Evolutionary conservation across 2,113 vertebrate genomes (phyloP).

Genomic region (Ophthalmolycus amberensis): DNA sequence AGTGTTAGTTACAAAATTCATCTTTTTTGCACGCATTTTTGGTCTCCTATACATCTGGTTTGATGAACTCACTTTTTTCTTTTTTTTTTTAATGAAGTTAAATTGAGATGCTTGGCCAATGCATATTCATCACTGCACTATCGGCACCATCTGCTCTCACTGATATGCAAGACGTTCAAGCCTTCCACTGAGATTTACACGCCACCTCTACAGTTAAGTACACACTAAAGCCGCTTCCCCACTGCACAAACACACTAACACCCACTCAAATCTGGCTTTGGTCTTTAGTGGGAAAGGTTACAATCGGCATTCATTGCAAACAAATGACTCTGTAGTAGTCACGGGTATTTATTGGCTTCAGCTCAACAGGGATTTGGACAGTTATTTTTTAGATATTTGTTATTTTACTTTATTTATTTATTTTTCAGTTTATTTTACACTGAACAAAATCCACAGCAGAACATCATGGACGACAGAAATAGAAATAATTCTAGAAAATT

Average conservation of each 20-base stretch:
- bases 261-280: background rate
- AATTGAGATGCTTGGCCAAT: slow-evolving; percentile 26
- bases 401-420: background rate
- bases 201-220: slow-evolving; percentile 11
- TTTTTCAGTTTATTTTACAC: background rate
- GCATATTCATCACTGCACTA: slow-evolving; percentile 22
- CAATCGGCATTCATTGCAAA: background rate
- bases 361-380: background rate
- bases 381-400: background rate
- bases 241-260: background rate
- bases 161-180: slow-evolving; percentile 8
- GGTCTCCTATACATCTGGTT: slow-evolving; percentile 3
- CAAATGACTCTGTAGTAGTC: background rate
- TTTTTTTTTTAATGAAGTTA: background rate
- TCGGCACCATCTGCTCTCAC: slow-evolving; percentile 31
- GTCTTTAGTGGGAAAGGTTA: background rate
- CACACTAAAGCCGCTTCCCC: background rate
- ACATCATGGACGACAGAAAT: background rate
- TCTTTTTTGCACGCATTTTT: background rate
- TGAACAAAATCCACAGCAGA: background rate
- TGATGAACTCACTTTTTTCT: background rate
- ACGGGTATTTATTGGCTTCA: background rate
- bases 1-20: slow-evolving; percentile 10
- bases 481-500: no score
- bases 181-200: slow-evolving; percentile 29